Base-by-base conservation (phyloP, 2,797 vertebrate genomes). In the Chrysolophus pictus region DNA sequence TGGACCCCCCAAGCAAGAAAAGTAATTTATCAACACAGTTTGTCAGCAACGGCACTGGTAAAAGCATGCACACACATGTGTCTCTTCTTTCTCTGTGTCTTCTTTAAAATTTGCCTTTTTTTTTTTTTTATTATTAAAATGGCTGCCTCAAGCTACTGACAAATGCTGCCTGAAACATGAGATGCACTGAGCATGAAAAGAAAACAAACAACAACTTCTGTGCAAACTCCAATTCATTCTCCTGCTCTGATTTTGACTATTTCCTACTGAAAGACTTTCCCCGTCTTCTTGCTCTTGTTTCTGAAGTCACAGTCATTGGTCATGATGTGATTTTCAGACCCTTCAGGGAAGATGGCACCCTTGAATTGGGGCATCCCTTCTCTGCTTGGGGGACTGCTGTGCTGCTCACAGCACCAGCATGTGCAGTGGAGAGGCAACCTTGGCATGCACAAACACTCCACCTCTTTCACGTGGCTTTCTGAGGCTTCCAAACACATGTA, bases 71-170 rank as follows among this genome's bases (percentile, higher is more conserved):
- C 49, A 69, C 44, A 84, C 93, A 92, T 37, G 87, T 56, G 82
- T 13, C 10, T 81, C 71, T 56, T 29, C 53, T 79, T 86, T 89
- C 67, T 87, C 33, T n/a, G 4, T 31, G 29, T 65, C 39, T 87
- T 84, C 80, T 69, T 41, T 83, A 71, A 84, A 91, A 49, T 88
- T 92, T 72, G 41, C 56, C 58, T 86, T 18, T 0, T 9, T 70
- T 91, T 75, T 76, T 24, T 47, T 47, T 12, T 47, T 29, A 29
- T 26, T 68, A 86, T 87, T 79, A 74, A 93, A 92, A 68, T 72
- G 68, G 49, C 77, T 91, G 91, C 93, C 91, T 84, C 12, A 1
- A 96, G 87, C 80, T 91, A 77, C 69, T 21, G n/a, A 64, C 37
- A 67, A 82, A 42, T 0, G 0, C 15, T 60, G 39, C 26, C 62